phyloP scores from a whole-genome alignment of 2,797 vertebrate genomes.

The Ctenosaura bakeri region DNA sequence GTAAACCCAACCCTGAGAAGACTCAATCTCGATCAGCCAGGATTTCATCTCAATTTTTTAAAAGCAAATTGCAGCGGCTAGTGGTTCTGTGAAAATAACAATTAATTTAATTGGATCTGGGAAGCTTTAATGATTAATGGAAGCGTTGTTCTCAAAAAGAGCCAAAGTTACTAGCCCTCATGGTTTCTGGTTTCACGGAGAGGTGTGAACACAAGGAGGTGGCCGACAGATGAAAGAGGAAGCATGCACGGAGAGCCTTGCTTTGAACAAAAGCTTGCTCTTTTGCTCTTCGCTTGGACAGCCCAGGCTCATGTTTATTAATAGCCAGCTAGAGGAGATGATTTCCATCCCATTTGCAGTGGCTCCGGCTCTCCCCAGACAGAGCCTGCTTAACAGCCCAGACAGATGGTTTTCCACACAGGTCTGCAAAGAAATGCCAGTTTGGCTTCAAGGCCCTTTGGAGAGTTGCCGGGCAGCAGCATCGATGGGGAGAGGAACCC shows the following conservation, averaged over 20 bases:
- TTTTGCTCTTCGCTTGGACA: neutral
- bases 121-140: too few species aligned
- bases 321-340: neutral
- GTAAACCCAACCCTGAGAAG: too few species aligned
- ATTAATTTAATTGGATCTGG: too few species aligned
- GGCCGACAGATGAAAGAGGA: neutral
- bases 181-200: too few species aligned
- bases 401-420: slow-evolving; percentile 39
- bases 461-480: slow-evolving; percentile 40
- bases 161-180: neutral
- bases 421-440: slow-evolving; percentile 27
- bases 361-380: neutral
- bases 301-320: slow-evolving; percentile 7
- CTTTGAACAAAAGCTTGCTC: neutral
- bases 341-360: slow-evolving; percentile 18
- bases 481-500: slow-evolving; percentile 39
- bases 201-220: neutral
- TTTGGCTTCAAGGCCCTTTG: slow-evolving; percentile 22
- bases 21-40: too few species aligned
- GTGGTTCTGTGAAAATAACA: too few species aligned
- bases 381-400: neutral
- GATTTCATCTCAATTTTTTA: too few species aligned
- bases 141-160: neutral
- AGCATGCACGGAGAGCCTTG: neutral
- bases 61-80: too few species aligned